These are phyloP conservation scores for Enteromius viviparus DNA, from an alignment of 2,797 vertebrate genomes.

Conservation along the genomic window DNA sequence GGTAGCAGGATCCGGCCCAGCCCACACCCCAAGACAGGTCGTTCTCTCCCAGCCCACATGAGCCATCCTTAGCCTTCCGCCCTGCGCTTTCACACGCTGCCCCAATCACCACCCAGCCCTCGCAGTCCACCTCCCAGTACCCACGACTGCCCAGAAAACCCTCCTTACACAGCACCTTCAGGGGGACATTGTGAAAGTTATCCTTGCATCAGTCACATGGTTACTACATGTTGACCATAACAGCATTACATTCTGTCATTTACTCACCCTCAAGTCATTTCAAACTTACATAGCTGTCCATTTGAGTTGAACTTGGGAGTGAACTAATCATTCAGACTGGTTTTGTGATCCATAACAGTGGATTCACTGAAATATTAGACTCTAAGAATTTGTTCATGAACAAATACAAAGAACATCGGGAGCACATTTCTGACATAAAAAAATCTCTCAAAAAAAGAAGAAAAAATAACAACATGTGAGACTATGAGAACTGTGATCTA, in stretches of 20 bases:
- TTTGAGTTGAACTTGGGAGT: neutral
- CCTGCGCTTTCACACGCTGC: conserved; percentile 64
- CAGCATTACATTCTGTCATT: neutral
- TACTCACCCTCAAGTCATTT: neutral
- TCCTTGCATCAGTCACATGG: neutral
- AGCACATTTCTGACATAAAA: neutral
- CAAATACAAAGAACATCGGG: neutral
- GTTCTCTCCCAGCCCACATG: conserved; percentile 80
- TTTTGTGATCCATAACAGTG: too few species aligned
- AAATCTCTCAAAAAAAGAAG: too few species aligned
- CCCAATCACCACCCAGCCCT: conserved; percentile 78
- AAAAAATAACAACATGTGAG: too few species aligned
- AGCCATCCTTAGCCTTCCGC: conserved; percentile 70
- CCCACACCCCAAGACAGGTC: conserved; percentile 77
- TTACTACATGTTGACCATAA: neutral
- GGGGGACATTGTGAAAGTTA: conserved; percentile 1
- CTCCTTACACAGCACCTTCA: conserved; percentile 78
- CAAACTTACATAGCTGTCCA: neutral
- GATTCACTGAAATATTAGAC: neutral
- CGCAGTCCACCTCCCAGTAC: conserved; percentile 81
- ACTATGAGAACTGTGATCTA: too few species aligned
- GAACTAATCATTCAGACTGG: neutral
- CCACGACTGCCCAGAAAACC: conserved; percentile 67
- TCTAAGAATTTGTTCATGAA: neutral
- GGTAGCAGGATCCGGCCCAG: conserved; percentile 79